phyloP scores from a whole-genome alignment of 2,113 vertebrate genomes.

The Holacanthus passer region DNA sequence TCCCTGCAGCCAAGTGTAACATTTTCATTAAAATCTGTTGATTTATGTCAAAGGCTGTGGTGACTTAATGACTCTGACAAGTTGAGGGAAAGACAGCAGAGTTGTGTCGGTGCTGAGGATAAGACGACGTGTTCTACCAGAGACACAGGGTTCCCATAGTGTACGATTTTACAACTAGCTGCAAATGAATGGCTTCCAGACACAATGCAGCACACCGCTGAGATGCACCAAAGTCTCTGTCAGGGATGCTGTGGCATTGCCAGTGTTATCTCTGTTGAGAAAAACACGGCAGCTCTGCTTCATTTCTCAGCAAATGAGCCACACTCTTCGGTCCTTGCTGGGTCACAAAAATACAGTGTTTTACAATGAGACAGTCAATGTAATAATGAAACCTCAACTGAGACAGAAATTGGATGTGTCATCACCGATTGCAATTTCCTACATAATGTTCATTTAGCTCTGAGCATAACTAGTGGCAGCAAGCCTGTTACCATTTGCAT shows the following conservation, averaged over 20 bases:
- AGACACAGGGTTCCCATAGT: background rate
- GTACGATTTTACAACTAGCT: background rate
- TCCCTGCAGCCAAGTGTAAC: slow-evolving; percentile 29
- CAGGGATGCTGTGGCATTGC: slow-evolving; percentile 3
- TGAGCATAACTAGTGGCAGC: background rate
- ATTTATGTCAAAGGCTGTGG: background rate
- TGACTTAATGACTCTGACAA: slow-evolving; percentile 16
- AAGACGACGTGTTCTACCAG: background rate
- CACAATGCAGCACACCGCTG: slow-evolving; percentile 11
- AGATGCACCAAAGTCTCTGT: slow-evolving; percentile 5
- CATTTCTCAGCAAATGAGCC: slow-evolving; percentile 34
- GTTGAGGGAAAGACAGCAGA: background rate
- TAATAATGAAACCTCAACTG: slow-evolving; percentile 28
- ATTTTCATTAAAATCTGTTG: slow-evolving; percentile 56
- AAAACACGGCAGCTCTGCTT: slow-evolving; percentile 34
- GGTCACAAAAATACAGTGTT: slow-evolving; percentile 8
- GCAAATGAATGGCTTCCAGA: slow-evolving; percentile 25
- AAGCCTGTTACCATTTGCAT: background rate
- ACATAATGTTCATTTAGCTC: slow-evolving; percentile 24
- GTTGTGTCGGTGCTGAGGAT: background rate
- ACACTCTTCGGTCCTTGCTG: background rate
- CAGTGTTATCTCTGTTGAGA: slow-evolving; percentile 34
- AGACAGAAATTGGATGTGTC: slow-evolving; percentile 37
- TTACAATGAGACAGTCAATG: slow-evolving; percentile 29
- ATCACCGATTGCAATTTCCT: slow-evolving; percentile 30